Percentiles rank a stretch among this genome's conserved stretches.
Conservation (phyloP, 2,113 vertebrate species). For the Leptosomus discolor region DNA sequence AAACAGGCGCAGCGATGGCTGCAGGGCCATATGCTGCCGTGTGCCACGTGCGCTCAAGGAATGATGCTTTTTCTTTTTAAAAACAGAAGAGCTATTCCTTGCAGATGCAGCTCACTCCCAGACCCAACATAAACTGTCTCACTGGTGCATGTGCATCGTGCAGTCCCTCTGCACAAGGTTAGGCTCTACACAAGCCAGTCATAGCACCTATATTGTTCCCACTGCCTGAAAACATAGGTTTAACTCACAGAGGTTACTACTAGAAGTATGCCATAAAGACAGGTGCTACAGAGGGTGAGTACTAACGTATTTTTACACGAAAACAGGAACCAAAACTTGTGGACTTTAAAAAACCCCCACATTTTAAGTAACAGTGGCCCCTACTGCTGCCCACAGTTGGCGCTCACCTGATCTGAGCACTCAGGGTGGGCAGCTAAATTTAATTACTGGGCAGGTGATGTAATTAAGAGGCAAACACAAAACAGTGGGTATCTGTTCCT, state of each 20-base stretch:
- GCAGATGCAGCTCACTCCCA: background rate
- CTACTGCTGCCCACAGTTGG: background rate
- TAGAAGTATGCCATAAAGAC: background rate
- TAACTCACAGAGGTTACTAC: background rate
- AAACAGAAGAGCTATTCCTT: background rate
- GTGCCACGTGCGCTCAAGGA: fast-evolving
- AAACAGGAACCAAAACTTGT: background rate
- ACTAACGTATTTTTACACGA: background rate
- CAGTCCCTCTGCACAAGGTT: background rate
- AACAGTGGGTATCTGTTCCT: background rate
- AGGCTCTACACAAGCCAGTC: background rate
- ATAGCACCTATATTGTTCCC: too few species aligned
- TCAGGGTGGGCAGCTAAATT: background rate
- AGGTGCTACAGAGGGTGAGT: fast-evolving
- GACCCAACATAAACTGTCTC: fast-evolving
- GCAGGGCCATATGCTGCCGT: background rate
- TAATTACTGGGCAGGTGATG: background rate
- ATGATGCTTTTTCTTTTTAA: too few species aligned
- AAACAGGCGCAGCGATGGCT: background rate
- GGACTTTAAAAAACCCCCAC: fast-evolving
- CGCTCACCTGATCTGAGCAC: background rate
- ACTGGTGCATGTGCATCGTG: fast-evolving
- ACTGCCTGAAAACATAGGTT: background rate
- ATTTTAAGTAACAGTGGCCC: background rate
- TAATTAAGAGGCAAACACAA: background rate